These are phyloP conservation scores for Tachina fera DNA, from an alignment of 2,888 invertebrate species.

Conservation along the genomic window DNA sequence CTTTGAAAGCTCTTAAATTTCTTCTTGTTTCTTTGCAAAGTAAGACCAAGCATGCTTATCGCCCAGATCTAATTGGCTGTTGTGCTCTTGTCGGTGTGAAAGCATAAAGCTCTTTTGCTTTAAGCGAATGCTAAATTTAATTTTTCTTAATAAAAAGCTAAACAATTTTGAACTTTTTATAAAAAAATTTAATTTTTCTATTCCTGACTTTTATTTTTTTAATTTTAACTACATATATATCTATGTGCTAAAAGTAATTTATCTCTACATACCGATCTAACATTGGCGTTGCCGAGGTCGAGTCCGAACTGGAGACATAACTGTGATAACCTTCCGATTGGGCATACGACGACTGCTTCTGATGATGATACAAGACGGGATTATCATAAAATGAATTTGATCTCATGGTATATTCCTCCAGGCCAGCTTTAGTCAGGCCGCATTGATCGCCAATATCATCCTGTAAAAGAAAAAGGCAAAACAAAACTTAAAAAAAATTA, in stretches of 20 bases:
- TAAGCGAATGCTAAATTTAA: no score
- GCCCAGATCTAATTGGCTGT: no score
- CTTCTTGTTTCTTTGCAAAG: no score
- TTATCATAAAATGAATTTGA: constrained; percentile 85
- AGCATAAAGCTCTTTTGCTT: no score
- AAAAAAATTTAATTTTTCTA: no score
- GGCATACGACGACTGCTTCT: constrained; percentile 90
- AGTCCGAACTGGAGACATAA: constrained; percentile 90
- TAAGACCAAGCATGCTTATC: no score
- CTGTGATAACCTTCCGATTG: constrained; percentile 92
- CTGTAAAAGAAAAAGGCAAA: constrained; percentile 74
- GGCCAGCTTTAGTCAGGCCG: constrained; percentile 86
- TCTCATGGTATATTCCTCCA: constrained; percentile 88
- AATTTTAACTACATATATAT: no score
- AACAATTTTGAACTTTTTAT: no score
- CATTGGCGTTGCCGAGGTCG: constrained; percentile 90
- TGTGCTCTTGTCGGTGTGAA: no score
- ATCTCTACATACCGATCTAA: constrained; percentile 85
- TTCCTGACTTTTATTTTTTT: background rate
- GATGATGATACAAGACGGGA: constrained; percentile 85
- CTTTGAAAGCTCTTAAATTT: no score
- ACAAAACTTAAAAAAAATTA: constrained; percentile 32
- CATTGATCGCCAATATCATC: constrained; percentile 82
- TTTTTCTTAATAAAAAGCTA: no score
- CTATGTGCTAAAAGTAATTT: constrained; percentile 48